A percentile compares a stretch with the other conserved stretches of the same genome.
Conservation (phyloP, 1,140 invertebrate genomes). For the Drosophila lowei region DNA sequence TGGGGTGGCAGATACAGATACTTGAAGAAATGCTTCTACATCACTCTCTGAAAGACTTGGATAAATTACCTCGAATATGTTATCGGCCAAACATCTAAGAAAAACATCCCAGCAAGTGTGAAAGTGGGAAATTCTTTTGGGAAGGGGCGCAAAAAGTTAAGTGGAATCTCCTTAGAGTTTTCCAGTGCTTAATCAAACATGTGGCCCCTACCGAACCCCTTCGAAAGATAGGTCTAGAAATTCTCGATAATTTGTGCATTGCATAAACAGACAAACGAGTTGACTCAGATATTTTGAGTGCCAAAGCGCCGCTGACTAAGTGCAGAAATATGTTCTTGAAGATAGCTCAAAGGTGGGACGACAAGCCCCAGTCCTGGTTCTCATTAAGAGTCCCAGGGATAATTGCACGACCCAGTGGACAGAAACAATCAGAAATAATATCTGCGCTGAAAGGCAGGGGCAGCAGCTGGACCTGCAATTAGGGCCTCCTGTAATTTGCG, state of each 20-base stretch:
- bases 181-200: constrained; percentile 4
- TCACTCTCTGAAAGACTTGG: not conserved
- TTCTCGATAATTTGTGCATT: not conserved
- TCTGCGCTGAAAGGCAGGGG: constrained; percentile 20
- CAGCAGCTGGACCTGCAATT: constrained; percentile 52
- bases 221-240: not conserved
- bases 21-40: not conserved
- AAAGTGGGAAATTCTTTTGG: not conserved
- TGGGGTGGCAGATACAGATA: not conserved
- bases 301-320: constrained; percentile 22
- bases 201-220: not conserved
- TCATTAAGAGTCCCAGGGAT: constrained; percentile 31
- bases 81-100: not conserved
- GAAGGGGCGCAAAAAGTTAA: not conserved
- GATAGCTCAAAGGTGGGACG: constrained; percentile 14
- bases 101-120: constrained; percentile 2
- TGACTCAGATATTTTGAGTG: constrained; percentile 16
- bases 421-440: constrained; percentile 22
- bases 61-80: constrained; percentile 16
- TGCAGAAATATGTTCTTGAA: constrained; percentile 27
- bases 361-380: not conserved
- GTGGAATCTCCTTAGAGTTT: constrained; percentile 6
- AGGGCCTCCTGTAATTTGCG: constrained; percentile 45
- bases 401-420: constrained; percentile 34
- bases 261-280: constrained; percentile 10